phyloP scores from a whole-genome alignment of 2,797 vertebrate species.

The Characodon lateralis region DNA sequence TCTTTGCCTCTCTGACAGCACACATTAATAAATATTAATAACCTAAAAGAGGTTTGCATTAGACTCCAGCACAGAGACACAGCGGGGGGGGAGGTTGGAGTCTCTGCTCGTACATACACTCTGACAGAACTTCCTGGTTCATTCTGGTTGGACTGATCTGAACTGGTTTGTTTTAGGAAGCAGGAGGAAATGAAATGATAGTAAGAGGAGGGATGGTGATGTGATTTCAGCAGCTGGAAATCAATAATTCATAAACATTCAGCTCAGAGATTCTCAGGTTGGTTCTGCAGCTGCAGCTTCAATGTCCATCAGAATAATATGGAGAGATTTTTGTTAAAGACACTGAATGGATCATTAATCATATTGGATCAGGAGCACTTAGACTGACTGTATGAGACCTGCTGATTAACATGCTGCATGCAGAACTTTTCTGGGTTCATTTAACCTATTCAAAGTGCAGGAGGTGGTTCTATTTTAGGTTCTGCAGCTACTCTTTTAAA shows the following conservation, averaged over 20 bases:
- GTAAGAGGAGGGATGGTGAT: too few relatives aligned
- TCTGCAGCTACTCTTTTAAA: too few relatives aligned
- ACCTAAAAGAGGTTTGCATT: slow-evolving; percentile 55
- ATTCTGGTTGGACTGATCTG: background rate
- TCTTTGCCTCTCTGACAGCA: slow-evolving; percentile 68
- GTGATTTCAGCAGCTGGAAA: background rate
- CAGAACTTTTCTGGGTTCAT: too few relatives aligned
- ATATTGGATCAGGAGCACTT: background rate
- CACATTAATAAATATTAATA: slow-evolving; percentile 82
- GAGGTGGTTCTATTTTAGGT: too few relatives aligned
- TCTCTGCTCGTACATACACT: background rate
- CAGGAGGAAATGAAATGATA: background rate
- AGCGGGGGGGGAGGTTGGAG: too few relatives aligned
- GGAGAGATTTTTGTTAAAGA: background rate
- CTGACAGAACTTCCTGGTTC: background rate
- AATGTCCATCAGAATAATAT: background rate
- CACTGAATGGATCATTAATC: background rate
- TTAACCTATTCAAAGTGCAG: too few relatives aligned
- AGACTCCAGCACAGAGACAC: slow-evolving; percentile 10
- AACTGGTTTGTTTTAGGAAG: background rate
- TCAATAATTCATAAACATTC: background rate
- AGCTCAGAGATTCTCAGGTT: too few relatives aligned
- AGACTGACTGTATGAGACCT: too few relatives aligned
- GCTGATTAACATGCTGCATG: too few relatives aligned
- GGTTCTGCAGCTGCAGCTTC: background rate